phyloP scores from a whole-genome alignment of 2,888 invertebrate genomes.

The Drosophila paracracens region DNA sequence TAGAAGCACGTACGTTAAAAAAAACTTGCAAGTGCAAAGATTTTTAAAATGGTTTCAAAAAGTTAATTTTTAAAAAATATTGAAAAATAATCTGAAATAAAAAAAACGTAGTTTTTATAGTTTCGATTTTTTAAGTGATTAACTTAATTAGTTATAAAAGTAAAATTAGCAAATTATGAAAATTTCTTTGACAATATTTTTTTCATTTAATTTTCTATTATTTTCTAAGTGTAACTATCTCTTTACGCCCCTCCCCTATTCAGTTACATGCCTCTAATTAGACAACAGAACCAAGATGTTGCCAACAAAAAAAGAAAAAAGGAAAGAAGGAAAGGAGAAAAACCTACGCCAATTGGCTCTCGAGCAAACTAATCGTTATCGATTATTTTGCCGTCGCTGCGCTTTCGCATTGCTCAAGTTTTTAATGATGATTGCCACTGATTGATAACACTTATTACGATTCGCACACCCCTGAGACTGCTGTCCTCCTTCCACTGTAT shows the following conservation, averaged over 20 bases:
- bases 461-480: slow-evolving; percentile 16
- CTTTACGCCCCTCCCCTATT: neutral
- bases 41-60: neutral
- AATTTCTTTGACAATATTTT: neutral
- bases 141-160: neutral
- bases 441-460: slow-evolving; percentile 68
- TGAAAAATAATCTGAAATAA: neutral
- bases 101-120: neutral
- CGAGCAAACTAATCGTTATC: slow-evolving; percentile 38
- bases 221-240: slow-evolving; percentile 12
- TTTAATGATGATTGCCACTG: slow-evolving; percentile 73
- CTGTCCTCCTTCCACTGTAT: neutral
- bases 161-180: neutral
- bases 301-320: slow-evolving; percentile 23
- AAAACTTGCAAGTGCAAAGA: neutral
- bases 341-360: slow-evolving; percentile 37
- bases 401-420: slow-evolving; percentile 34
- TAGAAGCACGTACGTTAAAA: slow-evolving; percentile 2
- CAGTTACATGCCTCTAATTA: slow-evolving; percentile 43
- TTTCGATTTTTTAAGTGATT: neutral
- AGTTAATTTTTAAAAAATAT: neutral
- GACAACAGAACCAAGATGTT: slow-evolving; percentile 24
- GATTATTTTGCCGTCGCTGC: slow-evolving; percentile 38
- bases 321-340: neutral
- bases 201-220: neutral